Evolutionary conservation across 2,797 vertebrate genomes (phyloP).

Genomic region (Semaprochilodus insignis): DNA sequence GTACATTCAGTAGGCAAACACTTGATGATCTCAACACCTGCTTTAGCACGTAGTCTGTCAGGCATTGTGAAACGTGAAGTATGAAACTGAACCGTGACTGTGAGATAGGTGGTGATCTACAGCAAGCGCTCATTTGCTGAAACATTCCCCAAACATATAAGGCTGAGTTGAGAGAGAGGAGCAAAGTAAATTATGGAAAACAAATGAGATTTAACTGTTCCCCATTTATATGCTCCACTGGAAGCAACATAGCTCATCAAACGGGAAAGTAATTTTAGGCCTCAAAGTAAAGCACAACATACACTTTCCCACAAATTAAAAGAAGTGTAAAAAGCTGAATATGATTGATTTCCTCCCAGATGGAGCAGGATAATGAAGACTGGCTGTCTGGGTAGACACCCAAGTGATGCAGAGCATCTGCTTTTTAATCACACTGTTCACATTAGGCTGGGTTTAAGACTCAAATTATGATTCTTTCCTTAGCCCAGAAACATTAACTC

Average conservation of each 20-base stretch:
- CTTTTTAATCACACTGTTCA: constrained; percentile 60
- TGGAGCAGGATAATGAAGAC: constrained; percentile 59
- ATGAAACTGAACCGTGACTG: not conserved
- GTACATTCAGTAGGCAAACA: too few relatives aligned
- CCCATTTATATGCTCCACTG: constrained; percentile 26
- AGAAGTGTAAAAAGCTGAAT: constrained; percentile 43
- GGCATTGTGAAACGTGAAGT: not conserved
- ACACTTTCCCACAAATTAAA: constrained; percentile 35
- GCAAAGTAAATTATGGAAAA: constrained; percentile 17
- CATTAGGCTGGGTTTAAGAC: constrained; percentile 31
- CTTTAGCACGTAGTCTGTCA: not conserved
- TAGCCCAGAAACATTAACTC: constrained; percentile 48
- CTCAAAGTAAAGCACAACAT: constrained; percentile 33
- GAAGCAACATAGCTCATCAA: constrained; percentile 39
- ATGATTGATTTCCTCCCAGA: constrained; percentile 59
- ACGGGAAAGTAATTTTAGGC: constrained; percentile 30
- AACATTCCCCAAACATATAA: constrained; percentile 1
- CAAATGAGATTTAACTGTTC: constrained; percentile 38
- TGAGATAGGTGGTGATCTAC: not conserved
- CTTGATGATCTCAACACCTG: not conserved
- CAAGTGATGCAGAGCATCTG: constrained; percentile 59
- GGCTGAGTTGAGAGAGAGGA: not conserved
- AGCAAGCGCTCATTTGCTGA: not conserved
- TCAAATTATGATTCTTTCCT: constrained; percentile 47
- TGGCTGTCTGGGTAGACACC: constrained; percentile 54